These are phyloP conservation scores for Neosilurus hyrtlii DNA, from an alignment of 2,797 vertebrate species.

Conservation along the genomic window DNA sequence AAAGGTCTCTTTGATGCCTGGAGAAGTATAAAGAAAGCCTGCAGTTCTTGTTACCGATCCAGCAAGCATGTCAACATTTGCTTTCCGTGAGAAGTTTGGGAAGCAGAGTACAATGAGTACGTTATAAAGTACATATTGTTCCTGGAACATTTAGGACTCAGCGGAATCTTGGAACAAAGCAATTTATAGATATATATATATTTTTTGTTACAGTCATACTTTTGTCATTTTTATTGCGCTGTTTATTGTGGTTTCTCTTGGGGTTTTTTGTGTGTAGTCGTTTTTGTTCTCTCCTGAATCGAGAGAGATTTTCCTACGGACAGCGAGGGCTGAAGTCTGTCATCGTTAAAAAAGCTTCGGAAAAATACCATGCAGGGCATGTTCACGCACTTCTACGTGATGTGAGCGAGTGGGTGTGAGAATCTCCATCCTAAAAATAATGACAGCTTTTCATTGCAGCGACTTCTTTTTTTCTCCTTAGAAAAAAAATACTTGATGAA, in stretches of 20 bases:
- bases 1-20: conserved; percentile 41
- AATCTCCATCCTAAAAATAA: not conserved
- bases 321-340: conserved; percentile 1
- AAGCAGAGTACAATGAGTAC: not conserved
- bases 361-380: not conserved
- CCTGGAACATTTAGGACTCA: conserved; percentile 10
- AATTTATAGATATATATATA: conserved; percentile 11
- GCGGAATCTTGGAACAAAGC: conserved; percentile 1
- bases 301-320: conserved; percentile 13
- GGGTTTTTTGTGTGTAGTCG: not conserved
- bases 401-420: not conserved
- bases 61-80: conserved; percentile 29
- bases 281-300: not conserved
- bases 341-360: conserved; percentile 5
- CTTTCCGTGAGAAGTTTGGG: not conserved
- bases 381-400: not conserved
- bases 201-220: not conserved
- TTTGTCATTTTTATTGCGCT: conserved; percentile 27
- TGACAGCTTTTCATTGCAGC: not conserved
- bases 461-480: not conserved
- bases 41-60: conserved; percentile 42
- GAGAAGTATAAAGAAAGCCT: conserved; percentile 46
- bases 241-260: conserved; percentile 16
- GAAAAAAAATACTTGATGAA: not conserved
- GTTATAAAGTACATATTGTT: conserved; percentile 18